Evolutionary conservation across 2,888 invertebrate genomes (phyloP), one percentile per base, ranked within the genome.

Genomic region (Latheticus oryzae): DNA sequence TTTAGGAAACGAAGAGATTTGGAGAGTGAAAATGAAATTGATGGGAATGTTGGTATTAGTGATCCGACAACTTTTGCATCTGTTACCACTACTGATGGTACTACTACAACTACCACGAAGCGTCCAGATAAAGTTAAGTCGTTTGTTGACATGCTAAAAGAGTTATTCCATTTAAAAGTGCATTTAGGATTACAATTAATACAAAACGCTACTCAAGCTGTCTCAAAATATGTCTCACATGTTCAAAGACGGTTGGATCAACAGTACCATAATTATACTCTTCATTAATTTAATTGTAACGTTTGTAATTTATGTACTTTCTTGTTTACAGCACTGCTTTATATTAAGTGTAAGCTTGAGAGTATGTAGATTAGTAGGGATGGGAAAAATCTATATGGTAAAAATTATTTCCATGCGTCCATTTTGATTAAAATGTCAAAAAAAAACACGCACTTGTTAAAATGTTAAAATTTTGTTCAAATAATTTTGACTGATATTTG

Each of bases 151-250:
- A 81, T 89, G 52, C 72, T 90, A 9, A 85, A 82, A 70, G 84
- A 85, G 63, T 76, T 90, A 24, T 82, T 89, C 1, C 87, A 88
- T 69, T 82, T 88, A 47, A 90, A 90, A 75, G 79, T 89, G 17
- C 82, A 84, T 67, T 75, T 89, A 33, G 89, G 89, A 0, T 73
- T 90, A 47, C 86, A 86, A 53, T 80, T 90, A 58, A 73, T 90
- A 8, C 86, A 86, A 69, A 86, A 84, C 53, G 87, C 89, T 1
- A 86, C 89, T 5, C 84, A 86, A 45, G 84, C 86, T 2, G 78
- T 90, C 38, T 85, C 86, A 17, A 84, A 82, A 68, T 88, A 89
- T 73, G 77, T 88, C 28, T 82, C 83, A 45, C 82, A 82, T 64
- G 84, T 88, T 60, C 85, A 88, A 67, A 69, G 61, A 11, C 68